Evolutionary conservation across 2,888 invertebrate species (phyloP).

Genomic region (Himalopsyche japonica): DNA sequence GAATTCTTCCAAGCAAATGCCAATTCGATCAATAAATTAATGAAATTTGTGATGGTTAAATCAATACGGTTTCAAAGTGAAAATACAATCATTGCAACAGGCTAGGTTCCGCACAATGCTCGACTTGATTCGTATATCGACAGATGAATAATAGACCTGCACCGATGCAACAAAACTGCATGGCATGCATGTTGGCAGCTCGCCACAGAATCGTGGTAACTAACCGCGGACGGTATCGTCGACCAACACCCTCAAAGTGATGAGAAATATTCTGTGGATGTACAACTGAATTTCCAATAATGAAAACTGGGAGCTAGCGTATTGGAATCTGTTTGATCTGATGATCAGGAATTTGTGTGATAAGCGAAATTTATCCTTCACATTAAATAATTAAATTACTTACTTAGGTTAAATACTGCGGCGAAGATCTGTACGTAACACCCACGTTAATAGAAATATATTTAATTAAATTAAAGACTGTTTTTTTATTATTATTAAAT

Average conservation of each 20-base stretch:
- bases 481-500: no score
- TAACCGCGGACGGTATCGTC: neutral
- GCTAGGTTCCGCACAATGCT: neutral
- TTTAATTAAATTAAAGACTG: no score
- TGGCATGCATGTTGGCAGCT: neutral
- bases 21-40: no score
- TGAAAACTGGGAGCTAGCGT: neutral
- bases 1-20: no score
- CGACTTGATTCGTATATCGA: neutral
- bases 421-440: no score
- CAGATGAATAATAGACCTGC: neutral
- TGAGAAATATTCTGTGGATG: neutral
- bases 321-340: neutral
- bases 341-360: neutral
- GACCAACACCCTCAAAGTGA: neutral
- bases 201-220: neutral
- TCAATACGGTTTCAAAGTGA: neutral
- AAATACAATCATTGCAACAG: neutral
- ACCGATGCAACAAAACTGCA: neutral
- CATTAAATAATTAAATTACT: no score
- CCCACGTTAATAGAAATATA: no score
- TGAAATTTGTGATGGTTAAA: no score
- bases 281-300: neutral
- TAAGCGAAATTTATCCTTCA: neutral
- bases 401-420: no score